phyloP scores from a whole-genome alignment of 2,113 vertebrate species.

The Solea senegalensis region DNA sequence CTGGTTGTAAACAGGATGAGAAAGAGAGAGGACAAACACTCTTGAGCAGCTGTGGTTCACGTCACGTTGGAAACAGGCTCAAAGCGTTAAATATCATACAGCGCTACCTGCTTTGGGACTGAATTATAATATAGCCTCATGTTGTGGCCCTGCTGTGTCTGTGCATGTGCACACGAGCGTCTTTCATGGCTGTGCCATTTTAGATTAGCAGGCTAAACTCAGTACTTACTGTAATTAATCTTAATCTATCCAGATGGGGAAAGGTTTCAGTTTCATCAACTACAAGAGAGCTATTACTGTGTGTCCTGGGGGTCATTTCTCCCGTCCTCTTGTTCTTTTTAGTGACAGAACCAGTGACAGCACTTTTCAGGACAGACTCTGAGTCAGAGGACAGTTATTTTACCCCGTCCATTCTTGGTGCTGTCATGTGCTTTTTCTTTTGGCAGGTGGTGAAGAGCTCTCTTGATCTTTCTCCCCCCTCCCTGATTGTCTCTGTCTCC shows the following conservation, averaged over 20 bases:
- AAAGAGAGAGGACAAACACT: constrained; percentile 39
- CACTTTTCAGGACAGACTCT: constrained; percentile 23
- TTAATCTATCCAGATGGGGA: constrained; percentile 60
- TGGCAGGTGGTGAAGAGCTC: constrained; percentile 28
- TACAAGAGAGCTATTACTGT: constrained; percentile 31
- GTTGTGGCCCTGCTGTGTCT: constrained; percentile 11
- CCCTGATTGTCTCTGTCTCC: constrained; percentile 43
- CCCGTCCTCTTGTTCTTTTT: constrained; percentile 14
- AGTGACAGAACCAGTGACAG: constrained; percentile 36
- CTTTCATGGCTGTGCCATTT: constrained; percentile 39
- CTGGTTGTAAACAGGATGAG: constrained; percentile 28
- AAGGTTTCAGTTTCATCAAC: constrained; percentile 50
- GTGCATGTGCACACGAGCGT: background rate
- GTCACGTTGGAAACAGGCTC: constrained; percentile 13
- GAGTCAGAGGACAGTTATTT: constrained; percentile 28
- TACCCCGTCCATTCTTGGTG: constrained; percentile 1
- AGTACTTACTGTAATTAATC: constrained; percentile 51
- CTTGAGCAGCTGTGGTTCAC: constrained; percentile 22
- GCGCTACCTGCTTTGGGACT: constrained; percentile 36
- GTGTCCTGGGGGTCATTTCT: constrained; percentile 30
- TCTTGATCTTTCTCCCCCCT: constrained; percentile 26
- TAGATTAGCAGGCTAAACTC: constrained; percentile 53
- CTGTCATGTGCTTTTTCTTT: constrained; percentile 34
- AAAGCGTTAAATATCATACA: constrained; percentile 25
- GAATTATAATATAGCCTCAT: constrained; percentile 30